A percentile compares a stretch with the other conserved stretches of the same genome.
phyloP scores from a whole-genome alignment of 2,888 invertebrate species.

The Calameuta idolon region DNA sequence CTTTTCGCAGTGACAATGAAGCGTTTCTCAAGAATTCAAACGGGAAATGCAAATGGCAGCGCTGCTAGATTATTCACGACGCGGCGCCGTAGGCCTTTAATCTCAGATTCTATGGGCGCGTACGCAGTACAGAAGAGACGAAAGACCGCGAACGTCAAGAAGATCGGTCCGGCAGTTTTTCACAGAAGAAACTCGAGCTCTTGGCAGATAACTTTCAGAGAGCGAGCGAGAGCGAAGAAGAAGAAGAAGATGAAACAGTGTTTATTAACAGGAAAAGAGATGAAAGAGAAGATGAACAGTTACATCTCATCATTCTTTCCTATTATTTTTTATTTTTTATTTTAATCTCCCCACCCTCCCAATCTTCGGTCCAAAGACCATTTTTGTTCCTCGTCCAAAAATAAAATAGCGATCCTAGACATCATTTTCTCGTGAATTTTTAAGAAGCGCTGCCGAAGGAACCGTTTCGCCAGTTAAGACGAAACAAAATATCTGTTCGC shows the following conservation, averaged over 20 bases:
- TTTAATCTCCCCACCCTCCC: not conserved
- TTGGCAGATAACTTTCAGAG: not conserved
- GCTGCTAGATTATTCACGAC: not conserved
- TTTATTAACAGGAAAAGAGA: no score
- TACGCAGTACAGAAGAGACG: not conserved
- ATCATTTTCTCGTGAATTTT: not conserved
- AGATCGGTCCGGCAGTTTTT: not conserved
- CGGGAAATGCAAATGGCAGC: not conserved
- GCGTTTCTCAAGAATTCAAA: not conserved
- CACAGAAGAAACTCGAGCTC: not conserved
- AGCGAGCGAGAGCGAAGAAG: not conserved
- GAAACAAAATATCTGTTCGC: slow-evolving; percentile 25
- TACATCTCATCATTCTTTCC: no score
- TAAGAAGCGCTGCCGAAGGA: not conserved
- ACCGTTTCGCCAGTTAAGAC: slow-evolving; percentile 25
- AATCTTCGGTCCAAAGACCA: not conserved
- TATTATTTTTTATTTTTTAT: not conserved
- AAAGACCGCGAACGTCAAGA: not conserved
- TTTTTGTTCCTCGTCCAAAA: not conserved
- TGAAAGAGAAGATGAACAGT: no score
- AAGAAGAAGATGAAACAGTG: no score
- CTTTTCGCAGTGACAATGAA: not conserved
- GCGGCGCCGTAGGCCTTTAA: not conserved
- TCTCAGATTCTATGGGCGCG: not conserved
- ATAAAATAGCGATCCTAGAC: not conserved